These are phyloP conservation scores for Lerema accius DNA, from an alignment of 1,140 invertebrate genomes.

Conservation along the genomic window DNA sequence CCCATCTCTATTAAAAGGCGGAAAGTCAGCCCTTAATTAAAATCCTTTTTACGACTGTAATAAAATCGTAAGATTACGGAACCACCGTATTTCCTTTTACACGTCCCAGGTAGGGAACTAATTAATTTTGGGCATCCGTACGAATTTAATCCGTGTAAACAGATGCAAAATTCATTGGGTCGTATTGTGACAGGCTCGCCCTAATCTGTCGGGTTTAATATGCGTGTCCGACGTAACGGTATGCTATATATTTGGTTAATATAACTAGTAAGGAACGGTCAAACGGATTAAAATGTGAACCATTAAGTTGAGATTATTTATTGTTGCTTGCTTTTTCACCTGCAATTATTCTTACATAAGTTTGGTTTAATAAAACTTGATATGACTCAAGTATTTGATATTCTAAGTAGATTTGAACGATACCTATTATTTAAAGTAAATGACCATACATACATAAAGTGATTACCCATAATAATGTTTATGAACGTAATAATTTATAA, in stretches of 20 bases:
- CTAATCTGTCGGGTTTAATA: conserved; percentile 30
- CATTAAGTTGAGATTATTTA: too few relatives aligned
- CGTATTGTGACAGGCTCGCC: conserved; percentile 28
- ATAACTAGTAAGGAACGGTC: neutral
- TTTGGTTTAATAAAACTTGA: too few relatives aligned
- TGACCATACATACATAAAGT: too few relatives aligned
- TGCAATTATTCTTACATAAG: too few relatives aligned
- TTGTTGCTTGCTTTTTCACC: too few relatives aligned
- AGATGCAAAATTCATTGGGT: conserved; percentile 36
- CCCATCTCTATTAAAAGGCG: conserved; percentile 28
- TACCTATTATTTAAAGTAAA: too few relatives aligned
- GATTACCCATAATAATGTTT: too few relatives aligned
- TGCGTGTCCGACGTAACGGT: conserved; percentile 1
- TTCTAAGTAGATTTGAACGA: too few relatives aligned
- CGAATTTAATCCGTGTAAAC: conserved; percentile 40
- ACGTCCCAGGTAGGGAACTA: conserved; percentile 39
- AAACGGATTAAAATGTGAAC: too few relatives aligned
- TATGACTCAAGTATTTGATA: too few relatives aligned
- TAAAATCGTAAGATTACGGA: conserved; percentile 42
- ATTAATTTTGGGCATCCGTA: conserved; percentile 41
- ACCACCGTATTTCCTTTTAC: conserved; percentile 38
- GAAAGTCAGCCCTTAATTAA: conserved; percentile 40
- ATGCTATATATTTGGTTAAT: conserved; percentile 1
- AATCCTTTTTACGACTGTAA: conserved; percentile 42
- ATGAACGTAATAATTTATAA: too few relatives aligned